These are phyloP conservation scores for Grammatotria lemairii DNA, from an alignment of 2,113 vertebrate species.

Conservation along the genomic window DNA sequence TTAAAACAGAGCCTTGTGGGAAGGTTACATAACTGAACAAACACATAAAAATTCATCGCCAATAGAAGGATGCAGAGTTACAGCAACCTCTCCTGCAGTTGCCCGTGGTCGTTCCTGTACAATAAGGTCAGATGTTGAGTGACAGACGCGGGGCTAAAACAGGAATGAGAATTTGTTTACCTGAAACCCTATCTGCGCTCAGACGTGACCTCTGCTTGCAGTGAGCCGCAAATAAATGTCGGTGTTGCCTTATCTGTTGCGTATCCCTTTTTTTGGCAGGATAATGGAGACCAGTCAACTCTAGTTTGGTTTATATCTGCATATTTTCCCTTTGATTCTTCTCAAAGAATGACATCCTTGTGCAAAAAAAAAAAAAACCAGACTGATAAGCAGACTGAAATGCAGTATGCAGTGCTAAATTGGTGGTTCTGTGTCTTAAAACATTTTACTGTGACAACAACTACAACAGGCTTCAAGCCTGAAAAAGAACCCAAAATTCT, in stretches of 20 bases:
- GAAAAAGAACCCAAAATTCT: neutral
- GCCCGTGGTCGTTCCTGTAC: neutral
- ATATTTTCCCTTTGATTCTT: neutral
- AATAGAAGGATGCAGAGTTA: neutral
- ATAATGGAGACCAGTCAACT: neutral
- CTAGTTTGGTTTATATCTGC: neutral
- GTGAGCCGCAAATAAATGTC: neutral
- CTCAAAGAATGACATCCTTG: neutral
- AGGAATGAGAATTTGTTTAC: neutral
- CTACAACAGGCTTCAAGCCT: neutral
- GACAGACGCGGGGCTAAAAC: neutral
- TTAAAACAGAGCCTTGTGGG: neutral
- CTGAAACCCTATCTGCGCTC: neutral
- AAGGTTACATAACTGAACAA: constrained; percentile 5
- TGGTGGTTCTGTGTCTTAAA: neutral
- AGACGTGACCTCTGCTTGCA: neutral
- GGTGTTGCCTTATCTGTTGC: neutral
- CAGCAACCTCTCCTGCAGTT: neutral
- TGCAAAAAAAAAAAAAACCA: accelerated
- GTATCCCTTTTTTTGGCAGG: neutral
- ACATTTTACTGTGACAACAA: neutral
- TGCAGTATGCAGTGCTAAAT: neutral
- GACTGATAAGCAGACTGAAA: constrained; percentile 14
- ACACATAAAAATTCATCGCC: neutral
- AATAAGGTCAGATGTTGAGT: neutral